Conservation (phyloP, 64 coral and sea anemone species). For the Cladopsammia gracilis region DNA sequence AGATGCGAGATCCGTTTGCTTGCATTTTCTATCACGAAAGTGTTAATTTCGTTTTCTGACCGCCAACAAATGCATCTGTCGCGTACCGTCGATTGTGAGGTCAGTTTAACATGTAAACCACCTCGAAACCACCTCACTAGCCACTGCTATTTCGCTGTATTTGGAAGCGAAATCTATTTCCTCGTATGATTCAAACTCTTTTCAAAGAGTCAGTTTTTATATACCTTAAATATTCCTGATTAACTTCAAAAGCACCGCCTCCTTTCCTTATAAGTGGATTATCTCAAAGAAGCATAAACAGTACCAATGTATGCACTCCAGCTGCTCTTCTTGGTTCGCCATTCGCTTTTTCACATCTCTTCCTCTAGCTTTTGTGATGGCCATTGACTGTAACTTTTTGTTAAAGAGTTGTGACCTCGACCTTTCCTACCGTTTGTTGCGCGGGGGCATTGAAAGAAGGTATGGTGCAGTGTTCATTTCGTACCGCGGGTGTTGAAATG, state of each 20-base stretch:
- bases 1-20: not conserved
- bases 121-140: not conserved
- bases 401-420: not conserved
- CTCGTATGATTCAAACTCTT: too few relatives aligned
- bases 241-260: not conserved
- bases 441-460: not conserved
- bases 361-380: not conserved
- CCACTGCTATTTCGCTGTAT: not conserved
- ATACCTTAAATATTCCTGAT: not conserved
- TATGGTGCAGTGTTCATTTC: not conserved
- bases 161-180: not conserved
- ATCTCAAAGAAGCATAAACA: not conserved
- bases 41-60: not conserved
- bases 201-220: not conserved
- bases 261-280: not conserved
- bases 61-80: not conserved
- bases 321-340: not conserved
- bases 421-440: not conserved
- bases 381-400: not conserved
- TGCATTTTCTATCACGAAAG: not conserved
- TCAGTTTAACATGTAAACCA: not conserved
- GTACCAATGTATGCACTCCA: not conserved
- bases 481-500: not conserved
- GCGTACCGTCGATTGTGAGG: not conserved
- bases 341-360: not conserved